Conservation (phyloP, 2,113 vertebrate species). For the Hippolais icterina region DNA sequence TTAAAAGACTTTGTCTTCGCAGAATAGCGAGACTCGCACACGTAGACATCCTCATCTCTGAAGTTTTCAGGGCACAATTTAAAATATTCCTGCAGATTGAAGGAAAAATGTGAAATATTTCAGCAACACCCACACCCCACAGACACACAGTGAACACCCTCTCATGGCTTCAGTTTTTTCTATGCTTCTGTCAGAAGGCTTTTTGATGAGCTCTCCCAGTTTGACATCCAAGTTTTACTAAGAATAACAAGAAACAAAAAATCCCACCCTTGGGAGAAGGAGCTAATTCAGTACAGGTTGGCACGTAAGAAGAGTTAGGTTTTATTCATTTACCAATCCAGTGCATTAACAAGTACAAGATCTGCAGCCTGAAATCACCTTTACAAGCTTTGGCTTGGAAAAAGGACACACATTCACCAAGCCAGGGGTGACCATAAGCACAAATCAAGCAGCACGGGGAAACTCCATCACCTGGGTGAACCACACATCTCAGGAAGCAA, state of each 20-base stretch:
- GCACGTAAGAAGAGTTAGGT: not conserved
- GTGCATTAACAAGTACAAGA: not conserved
- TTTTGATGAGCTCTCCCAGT: not conserved
- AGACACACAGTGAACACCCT: not conserved
- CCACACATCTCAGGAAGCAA: not conserved
- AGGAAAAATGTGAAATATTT: not conserved
- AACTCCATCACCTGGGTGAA: not conserved
- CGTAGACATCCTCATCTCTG: constrained; percentile 90
- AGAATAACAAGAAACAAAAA: not conserved
- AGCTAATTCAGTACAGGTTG: not conserved
- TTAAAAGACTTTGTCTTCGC: constrained; percentile 98
- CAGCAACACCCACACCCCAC: not conserved
- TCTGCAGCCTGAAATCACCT: not conserved
- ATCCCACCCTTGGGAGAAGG: not conserved
- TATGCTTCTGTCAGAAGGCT: not conserved
- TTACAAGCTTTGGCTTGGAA: not conserved
- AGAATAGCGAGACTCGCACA: constrained; percentile 97
- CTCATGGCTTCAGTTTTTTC: not conserved
- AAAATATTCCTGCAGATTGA: constrained; percentile 88
- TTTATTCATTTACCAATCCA: not conserved
- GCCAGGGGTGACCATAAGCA: not conserved
- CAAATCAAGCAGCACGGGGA: not conserved
- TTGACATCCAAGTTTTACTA: not conserved
- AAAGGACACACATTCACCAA: not conserved
- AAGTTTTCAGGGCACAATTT: constrained; percentile 95